Conservation (phyloP, 2,113 vertebrate species). For the Lanius ludovicianus region DNA sequence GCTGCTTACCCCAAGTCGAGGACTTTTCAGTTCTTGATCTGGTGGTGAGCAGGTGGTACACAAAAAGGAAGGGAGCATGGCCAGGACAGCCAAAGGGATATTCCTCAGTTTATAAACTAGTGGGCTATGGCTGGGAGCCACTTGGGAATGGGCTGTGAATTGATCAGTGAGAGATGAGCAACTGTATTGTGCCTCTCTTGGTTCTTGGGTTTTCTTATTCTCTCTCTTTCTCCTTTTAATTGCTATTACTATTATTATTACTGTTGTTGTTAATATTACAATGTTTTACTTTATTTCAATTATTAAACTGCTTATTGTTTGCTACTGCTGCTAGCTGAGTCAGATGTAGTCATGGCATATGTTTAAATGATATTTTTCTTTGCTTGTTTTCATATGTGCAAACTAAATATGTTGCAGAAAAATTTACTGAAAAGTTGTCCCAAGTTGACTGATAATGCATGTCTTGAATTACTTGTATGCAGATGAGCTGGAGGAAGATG, state of each 20-base stretch:
- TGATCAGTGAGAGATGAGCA: background rate
- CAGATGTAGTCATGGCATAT: background rate
- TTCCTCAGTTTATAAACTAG: background rate
- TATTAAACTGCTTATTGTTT: background rate
- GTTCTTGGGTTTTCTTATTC: background rate
- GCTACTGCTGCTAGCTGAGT: background rate
- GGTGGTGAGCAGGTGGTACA: background rate
- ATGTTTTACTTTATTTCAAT: background rate
- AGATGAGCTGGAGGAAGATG: constrained; percentile 83
- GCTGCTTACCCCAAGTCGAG: background rate
- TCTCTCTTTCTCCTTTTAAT: background rate
- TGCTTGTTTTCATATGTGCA: background rate
- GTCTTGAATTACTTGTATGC: background rate
- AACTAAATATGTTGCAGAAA: background rate
- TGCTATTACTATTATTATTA: background rate
- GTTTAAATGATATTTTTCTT: background rate
- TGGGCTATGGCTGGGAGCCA: background rate
- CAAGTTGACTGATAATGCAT: background rate
- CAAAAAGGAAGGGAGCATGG: background rate
- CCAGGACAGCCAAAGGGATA: background rate
- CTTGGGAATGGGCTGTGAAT: background rate
- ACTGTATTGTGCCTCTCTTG: background rate
- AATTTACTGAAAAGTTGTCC: background rate
- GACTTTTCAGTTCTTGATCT: background rate
- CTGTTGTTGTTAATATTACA: background rate